Base-by-base conservation (phyloP, 2,113 vertebrate genomes). In the Brachionichthys hirsutus region DNA sequence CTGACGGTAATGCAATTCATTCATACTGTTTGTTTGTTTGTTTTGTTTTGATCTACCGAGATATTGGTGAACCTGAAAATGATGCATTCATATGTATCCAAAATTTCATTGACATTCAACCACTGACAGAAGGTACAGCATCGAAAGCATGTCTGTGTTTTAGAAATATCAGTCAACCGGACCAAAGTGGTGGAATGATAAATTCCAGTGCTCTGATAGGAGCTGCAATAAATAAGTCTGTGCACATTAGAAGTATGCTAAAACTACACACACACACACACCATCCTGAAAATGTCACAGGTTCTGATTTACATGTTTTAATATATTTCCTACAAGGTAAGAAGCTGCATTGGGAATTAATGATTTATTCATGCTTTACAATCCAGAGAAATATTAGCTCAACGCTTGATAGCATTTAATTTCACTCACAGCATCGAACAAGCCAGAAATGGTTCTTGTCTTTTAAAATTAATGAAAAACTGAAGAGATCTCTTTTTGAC, bases 331-430 rank as follows among this genome's bases (percentile, higher is more conserved):
- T 42, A 35, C 7, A 12, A 30, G 22, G 9, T 65, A 46, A 73
- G 40, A 46, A 73, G 40, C 53, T 61, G 22, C 40, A 47, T 60
- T 44, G 65, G 45, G 20, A 58, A 54, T 49, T 34, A 46, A 44
- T 78, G 70, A 82, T 62, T 70, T 70, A 76, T 66, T 17, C 54
- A 45, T 52, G 59, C 46, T 51, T 73, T 73, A 30, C 73, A 76
- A 78, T 76, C 72, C 74, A 55, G 49, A 41, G 44, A 61, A 67
- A 68, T 53, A 61, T 65, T 71, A 76, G 65, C 83, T 60, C 73
- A 80, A 78, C 72, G 51, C 64, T 35, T 59, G 50, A 57, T 41
- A 78, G 38, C 57, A 42, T 45, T 14, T 57, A 54, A 22, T 57
- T 16, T 20, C 43, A 38, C 47, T 58, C 20, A 53, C 14, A 47